phyloP scores from a whole-genome alignment of 2,888 invertebrate genomes.

The Ennomos erosarius region DNA sequence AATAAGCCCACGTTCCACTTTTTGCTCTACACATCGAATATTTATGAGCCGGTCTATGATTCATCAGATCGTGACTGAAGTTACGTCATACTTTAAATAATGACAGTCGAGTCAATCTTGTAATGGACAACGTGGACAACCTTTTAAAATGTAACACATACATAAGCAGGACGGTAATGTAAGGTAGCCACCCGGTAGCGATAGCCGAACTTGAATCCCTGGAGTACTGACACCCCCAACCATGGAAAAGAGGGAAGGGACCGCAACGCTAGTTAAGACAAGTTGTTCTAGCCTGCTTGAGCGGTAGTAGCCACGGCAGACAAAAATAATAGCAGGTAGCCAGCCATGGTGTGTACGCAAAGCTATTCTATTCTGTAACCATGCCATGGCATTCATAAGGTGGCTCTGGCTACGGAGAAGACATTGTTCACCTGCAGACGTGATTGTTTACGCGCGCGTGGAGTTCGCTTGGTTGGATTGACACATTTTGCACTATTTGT shows the following conservation, averaged over 20 bases:
- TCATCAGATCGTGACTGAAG: slow-evolving; percentile 37
- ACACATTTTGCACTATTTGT: slow-evolving; percentile 15
- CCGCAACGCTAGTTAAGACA: no score
- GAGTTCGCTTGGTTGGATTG: slow-evolving; percentile 1
- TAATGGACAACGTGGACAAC: slow-evolving; percentile 1
- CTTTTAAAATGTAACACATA: no score
- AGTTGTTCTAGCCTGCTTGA: slow-evolving; percentile 1
- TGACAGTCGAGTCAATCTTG: slow-evolving; percentile 22
- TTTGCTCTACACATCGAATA: slow-evolving; percentile 27
- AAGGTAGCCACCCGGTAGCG: no score
- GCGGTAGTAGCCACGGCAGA: background rate
- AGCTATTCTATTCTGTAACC: background rate
- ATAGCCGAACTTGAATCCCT: no score
- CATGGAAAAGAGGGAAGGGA: no score
- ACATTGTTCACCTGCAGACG: slow-evolving; percentile 57
- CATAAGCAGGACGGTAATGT: no score
- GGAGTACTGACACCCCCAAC: no score
- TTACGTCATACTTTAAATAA: slow-evolving; percentile 28
- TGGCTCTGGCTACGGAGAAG: slow-evolving; percentile 16
- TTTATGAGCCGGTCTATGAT: slow-evolving; percentile 30
- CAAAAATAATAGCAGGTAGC: no score
- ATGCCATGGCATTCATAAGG: no score
- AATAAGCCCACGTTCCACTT: slow-evolving; percentile 9
- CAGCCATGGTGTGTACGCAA: no score
- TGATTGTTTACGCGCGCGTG: slow-evolving; percentile 46